Evolutionary conservation across 2,888 invertebrate genomes (phyloP).

Genomic region (Monopis laevigella): DNA sequence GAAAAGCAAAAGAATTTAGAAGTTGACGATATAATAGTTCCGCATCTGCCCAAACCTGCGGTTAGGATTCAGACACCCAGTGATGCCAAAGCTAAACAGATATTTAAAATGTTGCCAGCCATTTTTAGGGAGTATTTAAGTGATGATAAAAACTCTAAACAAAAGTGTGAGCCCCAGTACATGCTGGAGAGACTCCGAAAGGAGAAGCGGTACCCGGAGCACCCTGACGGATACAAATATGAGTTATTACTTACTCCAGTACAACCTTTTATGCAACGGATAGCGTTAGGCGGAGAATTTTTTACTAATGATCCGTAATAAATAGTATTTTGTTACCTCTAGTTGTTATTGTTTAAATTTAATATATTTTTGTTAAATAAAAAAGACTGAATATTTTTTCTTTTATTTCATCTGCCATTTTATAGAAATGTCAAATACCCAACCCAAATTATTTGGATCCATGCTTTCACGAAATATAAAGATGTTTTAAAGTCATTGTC

Average conservation of each 20-base stretch:
- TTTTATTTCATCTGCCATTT: too few relatives aligned
- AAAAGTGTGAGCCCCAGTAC: constrained; percentile 75
- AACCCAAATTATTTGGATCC: too few relatives aligned
- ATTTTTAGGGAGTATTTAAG: constrained; percentile 67
- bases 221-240: constrained; percentile 69
- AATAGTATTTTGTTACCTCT: constrained; percentile 27
- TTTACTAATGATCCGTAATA: constrained; percentile 49
- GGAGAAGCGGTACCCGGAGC: constrained; percentile 67
- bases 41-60: constrained; percentile 26
- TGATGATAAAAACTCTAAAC: constrained; percentile 54
- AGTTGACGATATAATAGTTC: constrained; percentile 50
- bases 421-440: too few relatives aligned
- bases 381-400: not conserved
- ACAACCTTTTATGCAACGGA: constrained; percentile 80
- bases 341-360: not conserved
- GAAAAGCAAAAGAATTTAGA: constrained; percentile 28
- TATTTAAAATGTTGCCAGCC: constrained; percentile 58
- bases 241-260: constrained; percentile 80
- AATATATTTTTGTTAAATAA: not conserved
- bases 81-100: constrained; percentile 39
- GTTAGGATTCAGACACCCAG: constrained; percentile 34
- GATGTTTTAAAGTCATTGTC: too few relatives aligned
- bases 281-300: constrained; percentile 84
- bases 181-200: constrained; percentile 76
- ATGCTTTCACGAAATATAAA: too few relatives aligned